These are phyloP conservation scores for Trachurus trachurus DNA, from an alignment of 2,797 vertebrate genomes.

Conservation along the genomic window DNA sequence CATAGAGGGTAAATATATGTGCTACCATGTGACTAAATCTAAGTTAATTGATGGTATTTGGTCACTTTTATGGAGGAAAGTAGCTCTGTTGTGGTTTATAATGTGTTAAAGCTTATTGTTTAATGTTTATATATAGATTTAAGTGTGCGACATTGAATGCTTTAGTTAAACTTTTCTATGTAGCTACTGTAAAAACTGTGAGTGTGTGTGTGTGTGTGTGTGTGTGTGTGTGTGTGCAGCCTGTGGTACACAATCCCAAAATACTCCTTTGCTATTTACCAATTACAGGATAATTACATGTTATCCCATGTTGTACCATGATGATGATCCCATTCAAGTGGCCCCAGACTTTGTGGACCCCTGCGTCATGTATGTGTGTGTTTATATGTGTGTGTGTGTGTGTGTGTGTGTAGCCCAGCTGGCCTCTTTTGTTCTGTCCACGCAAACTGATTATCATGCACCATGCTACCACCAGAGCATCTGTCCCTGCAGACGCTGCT, in stretches of 20 bases:
- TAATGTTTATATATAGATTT: too few relatives aligned
- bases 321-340: too few relatives aligned
- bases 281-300: background rate
- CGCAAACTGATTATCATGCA: conserved; percentile 72
- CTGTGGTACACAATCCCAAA: background rate
- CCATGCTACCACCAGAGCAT: conserved; percentile 64
- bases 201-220: too few relatives aligned
- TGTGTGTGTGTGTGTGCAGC: too few relatives aligned
- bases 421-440: conserved; percentile 67
- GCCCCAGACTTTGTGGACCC: too few relatives aligned
- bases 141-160: too few relatives aligned
- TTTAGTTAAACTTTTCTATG: background rate
- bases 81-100: too few relatives aligned
- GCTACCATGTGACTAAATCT: background rate
- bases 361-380: too few relatives aligned
- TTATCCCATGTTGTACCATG: too few relatives aligned
- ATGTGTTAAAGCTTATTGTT: too few relatives aligned
- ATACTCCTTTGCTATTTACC: background rate
- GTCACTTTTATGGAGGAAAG: too few relatives aligned
- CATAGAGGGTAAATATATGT: too few relatives aligned
- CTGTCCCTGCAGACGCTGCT: conserved; percentile 72
- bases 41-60: background rate
- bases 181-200: background rate
- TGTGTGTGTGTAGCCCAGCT: conserved; percentile 59
- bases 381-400: conserved; percentile 9